Conservation (phyloP, 2,888 invertebrate species). For the Mylabris sibirica region DNA sequence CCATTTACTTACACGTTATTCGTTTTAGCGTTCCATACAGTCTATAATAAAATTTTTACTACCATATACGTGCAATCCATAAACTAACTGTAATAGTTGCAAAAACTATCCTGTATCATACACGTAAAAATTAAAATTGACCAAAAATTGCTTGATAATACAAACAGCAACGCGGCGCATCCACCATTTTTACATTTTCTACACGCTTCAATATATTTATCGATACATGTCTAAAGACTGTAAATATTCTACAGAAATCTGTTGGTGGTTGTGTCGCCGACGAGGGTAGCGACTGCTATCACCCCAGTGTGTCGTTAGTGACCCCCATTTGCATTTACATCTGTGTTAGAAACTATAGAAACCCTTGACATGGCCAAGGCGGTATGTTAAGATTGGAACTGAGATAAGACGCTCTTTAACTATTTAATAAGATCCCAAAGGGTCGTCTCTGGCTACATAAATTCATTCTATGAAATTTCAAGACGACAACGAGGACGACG, state of each 20-base stretch:
- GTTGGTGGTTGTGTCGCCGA: constrained; percentile 27
- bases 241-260: constrained; percentile 9
- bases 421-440: constrained; percentile 53
- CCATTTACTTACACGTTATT: constrained; percentile 17
- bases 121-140: background rate
- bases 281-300: constrained; percentile 38
- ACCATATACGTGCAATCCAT: constrained; percentile 13
- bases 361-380: constrained; percentile 56
- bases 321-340: constrained; percentile 58
- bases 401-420: constrained; percentile 54
- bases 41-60: constrained; percentile 15
- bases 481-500: constrained; percentile 13
- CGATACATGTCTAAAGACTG: background rate
- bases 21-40: constrained; percentile 12
- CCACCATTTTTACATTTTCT: background rate
- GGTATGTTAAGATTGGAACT: constrained; percentile 54
- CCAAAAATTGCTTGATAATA: background rate
- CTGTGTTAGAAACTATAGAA: constrained; percentile 54
- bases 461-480: constrained; percentile 38
- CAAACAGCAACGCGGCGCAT: background rate
- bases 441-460: constrained; percentile 44
- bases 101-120: background rate
- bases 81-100: background rate
- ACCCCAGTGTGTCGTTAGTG: constrained; percentile 48
- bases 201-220: background rate